Percentiles rank a stretch among this genome's conserved stretches.
Conservation (phyloP, 2,113 vertebrate genomes). For the Phocoena phocoena region DNA sequence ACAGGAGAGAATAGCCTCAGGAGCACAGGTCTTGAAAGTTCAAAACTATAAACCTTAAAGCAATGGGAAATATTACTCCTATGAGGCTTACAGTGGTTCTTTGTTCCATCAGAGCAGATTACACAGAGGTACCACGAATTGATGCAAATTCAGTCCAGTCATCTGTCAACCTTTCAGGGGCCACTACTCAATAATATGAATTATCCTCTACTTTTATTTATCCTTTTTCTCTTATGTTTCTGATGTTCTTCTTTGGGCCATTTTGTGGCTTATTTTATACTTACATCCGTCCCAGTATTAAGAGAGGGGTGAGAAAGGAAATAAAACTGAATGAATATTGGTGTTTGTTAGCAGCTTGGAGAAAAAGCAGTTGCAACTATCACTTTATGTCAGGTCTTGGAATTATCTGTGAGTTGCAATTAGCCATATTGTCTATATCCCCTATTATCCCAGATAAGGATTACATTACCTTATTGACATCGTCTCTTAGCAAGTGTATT, state of each 20-base stretch:
- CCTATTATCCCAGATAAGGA: not conserved
- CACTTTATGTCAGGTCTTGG: not conserved
- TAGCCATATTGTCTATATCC: not conserved
- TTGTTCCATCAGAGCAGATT: constrained; percentile 57
- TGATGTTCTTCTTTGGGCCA: not conserved
- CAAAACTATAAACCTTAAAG: constrained; percentile 69
- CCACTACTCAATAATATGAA: not conserved
- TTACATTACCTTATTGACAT: not conserved
- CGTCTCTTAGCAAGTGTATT: not conserved
- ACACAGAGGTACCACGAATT: not conserved
- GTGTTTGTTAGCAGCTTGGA: not conserved
- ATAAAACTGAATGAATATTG: not conserved
- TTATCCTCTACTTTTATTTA: not conserved
- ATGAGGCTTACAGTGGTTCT: constrained; percentile 22
- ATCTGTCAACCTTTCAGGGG: not conserved
- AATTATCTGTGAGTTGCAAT: constrained; percentile 49
- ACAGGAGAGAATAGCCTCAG: constrained; percentile 44
- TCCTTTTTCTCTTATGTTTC: not conserved
- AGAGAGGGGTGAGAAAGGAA: not conserved
- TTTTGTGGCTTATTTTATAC: not conserved
- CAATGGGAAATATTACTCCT: constrained; percentile 39
- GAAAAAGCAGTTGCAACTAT: not conserved
- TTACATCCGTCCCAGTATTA: not conserved
- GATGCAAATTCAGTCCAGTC: constrained; percentile 38
- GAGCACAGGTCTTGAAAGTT: constrained; percentile 54